Percentiles rank a stretch among this genome's conserved stretches.
phyloP scores from a whole-genome alignment of 1,140 invertebrate genomes.

The Reticulitermes speratus region DNA sequence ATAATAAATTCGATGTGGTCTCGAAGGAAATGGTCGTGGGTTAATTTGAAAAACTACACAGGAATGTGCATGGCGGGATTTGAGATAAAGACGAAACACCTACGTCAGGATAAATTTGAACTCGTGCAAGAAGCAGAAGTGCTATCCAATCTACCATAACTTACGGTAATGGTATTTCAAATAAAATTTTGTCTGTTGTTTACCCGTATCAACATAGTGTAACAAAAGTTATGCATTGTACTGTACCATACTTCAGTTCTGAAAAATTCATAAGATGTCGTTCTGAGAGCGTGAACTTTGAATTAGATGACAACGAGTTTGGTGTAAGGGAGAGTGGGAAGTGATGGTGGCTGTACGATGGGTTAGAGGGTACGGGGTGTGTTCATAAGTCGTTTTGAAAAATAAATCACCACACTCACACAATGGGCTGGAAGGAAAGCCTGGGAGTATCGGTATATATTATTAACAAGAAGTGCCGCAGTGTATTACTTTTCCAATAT shows the following conservation, averaged over 20 bases:
- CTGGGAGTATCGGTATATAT: neutral
- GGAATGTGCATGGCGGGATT: too few species aligned
- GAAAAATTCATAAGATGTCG: slow-evolving; percentile 1
- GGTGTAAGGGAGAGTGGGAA: too few species aligned
- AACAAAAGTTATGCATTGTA: neutral
- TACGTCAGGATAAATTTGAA: too few species aligned
- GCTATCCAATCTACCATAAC: too few species aligned
- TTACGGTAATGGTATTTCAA: too few species aligned
- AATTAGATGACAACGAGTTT: neutral
- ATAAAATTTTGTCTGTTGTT: too few species aligned
- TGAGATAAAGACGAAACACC: too few species aligned
- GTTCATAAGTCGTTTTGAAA: neutral
- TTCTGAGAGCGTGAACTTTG: neutral
- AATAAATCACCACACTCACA: neutral
- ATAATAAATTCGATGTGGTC: too few species aligned
- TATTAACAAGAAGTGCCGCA: neutral
- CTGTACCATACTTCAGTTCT: neutral
- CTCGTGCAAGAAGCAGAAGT: too few species aligned
- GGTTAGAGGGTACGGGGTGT: neutral
- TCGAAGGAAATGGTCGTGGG: too few species aligned
- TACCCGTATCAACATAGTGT: neutral
- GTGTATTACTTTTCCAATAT: slow-evolving; percentile 10
- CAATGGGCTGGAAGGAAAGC: neutral
- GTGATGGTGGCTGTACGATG: too few species aligned
- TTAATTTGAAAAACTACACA: too few species aligned